Evolutionary conservation across 2,888 invertebrate genomes (phyloP), one percentile per base, ranked within the genome.

Genomic region (Pollenia amentaria): DNA sequence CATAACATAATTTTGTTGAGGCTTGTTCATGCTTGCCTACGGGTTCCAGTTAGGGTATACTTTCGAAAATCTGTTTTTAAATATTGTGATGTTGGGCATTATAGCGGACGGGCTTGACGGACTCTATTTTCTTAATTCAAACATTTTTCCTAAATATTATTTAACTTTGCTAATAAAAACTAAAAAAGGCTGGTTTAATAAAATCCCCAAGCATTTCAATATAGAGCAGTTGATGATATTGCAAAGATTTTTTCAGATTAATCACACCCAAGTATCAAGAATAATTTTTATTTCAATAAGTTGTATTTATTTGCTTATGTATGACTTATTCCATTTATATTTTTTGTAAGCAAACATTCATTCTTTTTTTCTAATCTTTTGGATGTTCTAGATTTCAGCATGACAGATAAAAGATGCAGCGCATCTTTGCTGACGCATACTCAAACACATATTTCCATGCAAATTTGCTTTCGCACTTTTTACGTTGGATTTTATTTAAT

Each of bases 321-420:
- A 8, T 57, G 40, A 14, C n/a, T 55, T 14, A 40, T 48, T 55
- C 38, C 57, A 48, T 46, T 73, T 81, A 12, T 65, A 42, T 65
- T 73, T 65, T 55, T 67, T 60, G 29, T 29, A 42, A 67, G 21
- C 51, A 73, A 67, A 75, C 62, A 62, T 79, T 48, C 60, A 18
- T 40, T 69, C 12, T n/a, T 11, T 80, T 70, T 46, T 57, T 73
- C 57, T 75, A 75, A 60, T 77, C 77, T 81, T 77, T 46, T 46
- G 55, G 67, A 60, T 85, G 77, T 67, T 60, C 81, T 77, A 81
- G 81, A 77, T 85, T 81, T 72, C 53, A 14, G 60, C 73, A 4
- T 73, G 85, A 85, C 77, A 85, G 72, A 48, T 72, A 70, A 46
- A 72, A 44, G 55, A 77, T 44, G n/a, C 51, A 53, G 70, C 67